A percentile compares a stretch with the other conserved stretches of the same genome.
phyloP scores from a whole-genome alignment of 2,113 vertebrate genomes.

The Syngnathus typhle region DNA sequence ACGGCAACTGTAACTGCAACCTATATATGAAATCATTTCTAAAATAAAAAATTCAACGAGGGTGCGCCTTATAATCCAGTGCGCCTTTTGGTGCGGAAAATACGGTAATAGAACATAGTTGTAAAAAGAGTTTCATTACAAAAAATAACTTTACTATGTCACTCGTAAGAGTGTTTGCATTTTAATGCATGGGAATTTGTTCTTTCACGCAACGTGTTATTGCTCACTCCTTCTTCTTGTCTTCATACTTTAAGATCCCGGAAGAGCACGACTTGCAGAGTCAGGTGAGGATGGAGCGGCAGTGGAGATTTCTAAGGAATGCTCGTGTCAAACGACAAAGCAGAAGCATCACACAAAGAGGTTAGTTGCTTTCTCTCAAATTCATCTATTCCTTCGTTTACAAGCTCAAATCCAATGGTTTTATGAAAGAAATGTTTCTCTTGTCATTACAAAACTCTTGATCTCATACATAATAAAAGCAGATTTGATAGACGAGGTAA shows the following conservation, averaged over 20 bases:
- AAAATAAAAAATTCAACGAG: no score
- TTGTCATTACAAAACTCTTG: background rate
- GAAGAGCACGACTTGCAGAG: conserved; percentile 96
- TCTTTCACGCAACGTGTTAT: conserved; percentile 8
- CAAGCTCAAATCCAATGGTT: background rate
- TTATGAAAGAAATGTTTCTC: background rate
- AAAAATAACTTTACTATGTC: background rate
- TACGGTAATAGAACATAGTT: background rate
- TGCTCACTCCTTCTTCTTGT: background rate
- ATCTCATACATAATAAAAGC: background rate
- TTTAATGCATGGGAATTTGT: background rate
- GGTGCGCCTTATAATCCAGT: no score
- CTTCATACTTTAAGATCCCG: conserved; percentile 72
- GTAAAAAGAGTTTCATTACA: background rate
- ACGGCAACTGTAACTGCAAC: no score
- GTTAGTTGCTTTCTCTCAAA: conserved; percentile 55
- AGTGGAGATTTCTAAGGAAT: conserved; percentile 94
- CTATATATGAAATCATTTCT: no score
- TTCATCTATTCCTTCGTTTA: background rate
- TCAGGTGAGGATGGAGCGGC: conserved; percentile 89
- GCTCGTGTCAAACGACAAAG: conserved; percentile 82
- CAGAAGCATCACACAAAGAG: conserved; percentile 82
- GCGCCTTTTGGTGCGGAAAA: no score
- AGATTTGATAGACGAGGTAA: background rate
- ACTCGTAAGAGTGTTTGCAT: background rate